phyloP scores from a whole-genome alignment of 2,888 invertebrate species.

The Eristalis pertinax region DNA sequence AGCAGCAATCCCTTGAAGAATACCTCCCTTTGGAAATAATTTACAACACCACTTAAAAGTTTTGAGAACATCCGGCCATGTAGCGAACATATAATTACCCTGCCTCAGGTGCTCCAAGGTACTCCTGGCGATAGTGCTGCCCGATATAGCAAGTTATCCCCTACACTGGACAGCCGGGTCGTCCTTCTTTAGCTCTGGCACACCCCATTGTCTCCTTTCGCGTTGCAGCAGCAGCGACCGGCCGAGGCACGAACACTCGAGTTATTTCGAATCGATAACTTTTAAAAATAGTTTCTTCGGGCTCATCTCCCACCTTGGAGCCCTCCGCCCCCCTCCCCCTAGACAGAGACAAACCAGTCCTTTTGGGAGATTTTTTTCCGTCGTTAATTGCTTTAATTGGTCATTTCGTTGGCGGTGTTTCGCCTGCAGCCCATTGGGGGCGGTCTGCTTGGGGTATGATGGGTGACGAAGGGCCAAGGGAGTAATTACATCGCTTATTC shows the following conservation, averaged over 20 bases:
- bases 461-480: neutral
- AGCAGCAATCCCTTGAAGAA: neutral
- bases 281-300: neutral
- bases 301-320: too few species aligned
- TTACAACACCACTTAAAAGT: conserved; percentile 13
- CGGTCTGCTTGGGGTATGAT: neutral
- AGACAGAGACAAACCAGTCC: neutral
- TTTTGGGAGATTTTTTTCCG: neutral
- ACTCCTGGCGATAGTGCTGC: neutral
- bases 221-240: neutral
- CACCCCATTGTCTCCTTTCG: too few species aligned
- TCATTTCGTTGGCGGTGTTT: conserved; percentile 24
- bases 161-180: neutral
- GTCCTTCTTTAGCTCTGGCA: too few species aligned
- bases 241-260: neutral
- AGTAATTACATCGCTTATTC: conserved; percentile 30
- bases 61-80: conserved; percentile 4
- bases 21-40: neutral
- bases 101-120: conserved; percentile 20
- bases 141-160: neutral
- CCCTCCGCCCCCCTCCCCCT: too few species aligned
- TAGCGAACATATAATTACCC: conserved; percentile 9
- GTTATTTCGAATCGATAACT: neutral
- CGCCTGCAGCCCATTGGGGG: neutral
- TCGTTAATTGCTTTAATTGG: conserved; percentile 37